phyloP scores from a whole-genome alignment of 2,888 invertebrate genomes.

The Anticlea derivata region DNA sequence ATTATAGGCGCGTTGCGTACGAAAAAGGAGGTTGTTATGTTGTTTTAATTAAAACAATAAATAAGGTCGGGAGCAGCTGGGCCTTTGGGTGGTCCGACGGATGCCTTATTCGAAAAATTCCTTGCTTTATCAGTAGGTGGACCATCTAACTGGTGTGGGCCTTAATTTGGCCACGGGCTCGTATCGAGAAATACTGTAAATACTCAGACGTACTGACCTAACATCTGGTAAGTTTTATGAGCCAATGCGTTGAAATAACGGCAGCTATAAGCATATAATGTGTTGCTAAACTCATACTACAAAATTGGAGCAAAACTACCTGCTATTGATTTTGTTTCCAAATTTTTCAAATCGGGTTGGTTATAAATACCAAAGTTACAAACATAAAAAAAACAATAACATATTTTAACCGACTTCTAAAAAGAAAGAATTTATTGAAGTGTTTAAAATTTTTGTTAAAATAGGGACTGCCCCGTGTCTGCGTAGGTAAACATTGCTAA shows the following conservation, averaged over 20 bases:
- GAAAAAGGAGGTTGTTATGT: constrained; percentile 59
- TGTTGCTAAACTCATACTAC: too few relatives aligned
- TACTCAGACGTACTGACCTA: neutral
- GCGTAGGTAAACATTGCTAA: neutral
- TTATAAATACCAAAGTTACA: too few relatives aligned
- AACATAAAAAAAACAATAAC: too few relatives aligned
- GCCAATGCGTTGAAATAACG: too few relatives aligned
- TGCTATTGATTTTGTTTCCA: too few relatives aligned
- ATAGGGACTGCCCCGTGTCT: too few relatives aligned
- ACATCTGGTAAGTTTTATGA: neutral
- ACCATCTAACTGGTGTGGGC: constrained; percentile 28
- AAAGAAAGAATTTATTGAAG: too few relatives aligned
- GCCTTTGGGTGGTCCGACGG: constrained; percentile 68
- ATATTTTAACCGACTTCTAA: too few relatives aligned
- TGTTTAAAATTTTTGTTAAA: too few relatives aligned
- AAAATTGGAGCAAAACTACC: too few relatives aligned
- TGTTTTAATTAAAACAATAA: constrained; percentile 81
- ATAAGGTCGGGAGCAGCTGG: constrained; percentile 55
- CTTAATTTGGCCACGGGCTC: constrained; percentile 7
- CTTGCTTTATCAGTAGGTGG: constrained; percentile 55
- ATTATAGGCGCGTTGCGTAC: constrained; percentile 55
- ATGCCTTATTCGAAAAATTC: constrained; percentile 63
- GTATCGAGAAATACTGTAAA: neutral
- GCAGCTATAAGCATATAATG: too few relatives aligned
- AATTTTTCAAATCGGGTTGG: too few relatives aligned